Evolutionary conservation across 2,797 vertebrate genomes (phyloP).

Genomic region (Clarias laeviceps): DNA sequence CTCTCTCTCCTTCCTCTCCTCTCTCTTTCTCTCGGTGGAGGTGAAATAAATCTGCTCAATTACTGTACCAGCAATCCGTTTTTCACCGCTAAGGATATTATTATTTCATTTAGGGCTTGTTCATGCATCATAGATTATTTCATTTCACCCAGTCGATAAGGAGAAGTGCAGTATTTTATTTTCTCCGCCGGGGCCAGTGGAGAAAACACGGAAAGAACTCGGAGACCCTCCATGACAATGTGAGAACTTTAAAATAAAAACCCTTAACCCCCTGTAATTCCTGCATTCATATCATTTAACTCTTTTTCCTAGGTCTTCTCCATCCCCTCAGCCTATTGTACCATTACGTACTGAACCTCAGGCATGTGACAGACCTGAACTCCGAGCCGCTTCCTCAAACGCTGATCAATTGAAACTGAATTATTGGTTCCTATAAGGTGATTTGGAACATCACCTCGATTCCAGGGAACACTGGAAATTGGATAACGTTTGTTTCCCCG

Average conservation of each 20-base stretch:
- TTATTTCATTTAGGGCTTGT: conserved; percentile 98
- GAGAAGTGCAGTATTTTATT: conserved; percentile 90
- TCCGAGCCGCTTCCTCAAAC: conserved; percentile 82
- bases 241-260: conserved; percentile 8
- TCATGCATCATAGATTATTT: conserved; percentile 96
- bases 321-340: conserved; percentile 1
- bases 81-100: conserved; percentile 97
- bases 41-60: conserved; percentile 95
- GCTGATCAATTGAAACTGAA: conserved; percentile 89
- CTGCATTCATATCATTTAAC: conserved; percentile 60
- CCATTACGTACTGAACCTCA: conserved; percentile 72
- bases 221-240: conserved; percentile 49
- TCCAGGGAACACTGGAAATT: conserved; percentile 88
- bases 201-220: conserved; percentile 74
- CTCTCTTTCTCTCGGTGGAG: conserved; percentile 67
- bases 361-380: conserved; percentile 84
- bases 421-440: conserved; percentile 90
- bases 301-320: conserved; percentile 51
- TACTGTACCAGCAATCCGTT: conserved; percentile 89
- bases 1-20: conserved; percentile 51
- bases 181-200: conserved; percentile 77
- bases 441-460: conserved; percentile 90
- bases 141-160: conserved; percentile 94
- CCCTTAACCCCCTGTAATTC: background rate
- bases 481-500: conserved; percentile 83